Evolutionary conservation across 2,888 invertebrate genomes (phyloP).

Genomic region (Pheosia tremula): DNA sequence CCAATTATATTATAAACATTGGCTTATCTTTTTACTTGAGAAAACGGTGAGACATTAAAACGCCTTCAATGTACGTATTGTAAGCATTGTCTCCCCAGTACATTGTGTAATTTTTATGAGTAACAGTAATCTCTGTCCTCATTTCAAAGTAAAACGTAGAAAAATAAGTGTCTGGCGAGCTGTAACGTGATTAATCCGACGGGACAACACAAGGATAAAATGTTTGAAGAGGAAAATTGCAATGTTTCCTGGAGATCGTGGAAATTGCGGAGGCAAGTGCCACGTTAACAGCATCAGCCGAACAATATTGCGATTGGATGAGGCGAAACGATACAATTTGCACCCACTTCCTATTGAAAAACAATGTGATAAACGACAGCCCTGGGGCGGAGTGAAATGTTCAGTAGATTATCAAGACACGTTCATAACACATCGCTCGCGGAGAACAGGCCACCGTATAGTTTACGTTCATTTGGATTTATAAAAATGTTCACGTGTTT

Average conservation of each 20-base stretch:
- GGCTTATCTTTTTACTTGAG: no score
- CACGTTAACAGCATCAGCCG: conserved; percentile 48
- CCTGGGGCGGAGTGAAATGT: neutral
- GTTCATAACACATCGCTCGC: neutral
- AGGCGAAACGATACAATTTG: conserved; percentile 45
- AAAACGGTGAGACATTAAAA: no score
- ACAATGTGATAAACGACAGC: conserved; percentile 3
- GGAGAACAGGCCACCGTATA: no score
- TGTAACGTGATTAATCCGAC: conserved; percentile 59
- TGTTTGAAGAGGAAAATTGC: conserved; percentile 62
- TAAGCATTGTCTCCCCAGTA: conserved; percentile 8
- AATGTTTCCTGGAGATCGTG: conserved; percentile 50
- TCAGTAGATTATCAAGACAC: neutral
- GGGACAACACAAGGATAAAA: conserved; percentile 54
- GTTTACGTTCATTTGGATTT: neutral
- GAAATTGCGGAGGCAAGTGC: conserved; percentile 50
- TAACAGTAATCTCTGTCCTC: conserved; percentile 19
- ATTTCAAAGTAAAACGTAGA: conserved; percentile 39
- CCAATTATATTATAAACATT: no score
- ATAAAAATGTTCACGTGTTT: neutral
- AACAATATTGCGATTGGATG: conserved; percentile 54
- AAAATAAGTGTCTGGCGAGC: conserved; percentile 44
- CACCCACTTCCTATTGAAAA: conserved; percentile 25
- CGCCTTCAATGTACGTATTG: conserved; percentile 11
- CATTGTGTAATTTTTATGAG: conserved; percentile 20